These are phyloP conservation scores for Lasioglossum villosulum DNA, from an alignment of 2,888 invertebrate genomes.

Conservation along the genomic window DNA sequence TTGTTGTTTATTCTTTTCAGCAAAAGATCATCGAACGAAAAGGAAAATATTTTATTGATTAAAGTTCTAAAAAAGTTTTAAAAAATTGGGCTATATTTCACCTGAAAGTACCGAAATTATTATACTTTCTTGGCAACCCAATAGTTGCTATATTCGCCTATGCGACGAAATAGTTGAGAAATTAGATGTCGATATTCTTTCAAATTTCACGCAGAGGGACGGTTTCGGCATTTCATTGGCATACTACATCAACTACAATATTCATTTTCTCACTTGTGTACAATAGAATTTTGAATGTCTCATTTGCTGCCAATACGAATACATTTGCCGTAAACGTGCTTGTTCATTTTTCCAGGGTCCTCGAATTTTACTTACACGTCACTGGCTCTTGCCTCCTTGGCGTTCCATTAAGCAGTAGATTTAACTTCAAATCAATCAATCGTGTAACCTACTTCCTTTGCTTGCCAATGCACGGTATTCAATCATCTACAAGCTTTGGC, in stretches of 20 bases:
- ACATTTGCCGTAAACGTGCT: neutral
- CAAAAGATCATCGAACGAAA: too few species aligned
- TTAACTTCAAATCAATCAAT: constrained; percentile 8
- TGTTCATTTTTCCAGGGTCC: neutral
- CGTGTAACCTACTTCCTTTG: constrained; percentile 10
- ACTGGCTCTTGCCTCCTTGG: neutral
- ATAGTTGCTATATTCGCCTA: neutral
- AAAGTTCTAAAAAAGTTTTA: too few species aligned
- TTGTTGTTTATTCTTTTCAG: too few species aligned
- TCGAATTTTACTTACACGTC: neutral
- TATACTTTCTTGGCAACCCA: too few species aligned
- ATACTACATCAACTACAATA: neutral
- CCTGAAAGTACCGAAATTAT: too few species aligned
- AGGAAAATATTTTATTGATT: too few species aligned
- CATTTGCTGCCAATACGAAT: neutral
- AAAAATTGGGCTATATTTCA: too few species aligned
- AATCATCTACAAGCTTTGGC: neutral
- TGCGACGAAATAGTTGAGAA: neutral
- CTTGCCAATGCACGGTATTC: constrained; percentile 1
- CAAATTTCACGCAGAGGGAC: neutral
- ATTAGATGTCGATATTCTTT: neutral
- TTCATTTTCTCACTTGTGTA: neutral
- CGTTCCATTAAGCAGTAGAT: constrained; percentile 6
- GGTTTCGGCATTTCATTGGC: neutral
- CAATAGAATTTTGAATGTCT: neutral